Base-by-base conservation (phyloP, 2,113 vertebrate species). In the Verasper variegatus region DNA sequence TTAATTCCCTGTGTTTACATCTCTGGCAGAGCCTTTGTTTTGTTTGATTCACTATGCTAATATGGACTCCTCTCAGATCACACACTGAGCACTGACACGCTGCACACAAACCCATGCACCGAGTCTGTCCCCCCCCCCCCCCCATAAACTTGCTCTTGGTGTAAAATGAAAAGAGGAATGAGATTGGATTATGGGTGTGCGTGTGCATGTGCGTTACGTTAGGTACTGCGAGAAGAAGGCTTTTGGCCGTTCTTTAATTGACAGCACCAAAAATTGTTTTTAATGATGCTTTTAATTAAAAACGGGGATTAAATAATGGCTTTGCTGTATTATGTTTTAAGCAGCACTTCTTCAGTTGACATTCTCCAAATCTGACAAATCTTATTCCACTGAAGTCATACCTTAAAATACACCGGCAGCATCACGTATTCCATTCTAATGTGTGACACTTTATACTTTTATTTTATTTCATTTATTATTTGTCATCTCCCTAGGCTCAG, bases 11-110 rank as follows among this genome's bases (percentile, higher is more conserved):
- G 77, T 92, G 85, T 92, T 93, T 92, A 92, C 88, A 85, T 81
- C 86, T 68, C 67, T 85, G 89, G 76, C 78, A 84, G 71, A 84
- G 88, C 68, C 59, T 91, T 85, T 91, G 89, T 91, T 91, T 92
- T 88, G 83, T 91, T 91, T 91, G 83, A 94, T 92, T 92, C 87
- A 79, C 79, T 88, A 89, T 90, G 92, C 84, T 93, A 92, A 92
- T 90, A 89, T 76, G 74, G 82, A 70, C 82, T 84, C 75, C 87
- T 82, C 73, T 85, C 76, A 80, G 81, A 90, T 88, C 84, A 71
- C 88, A 85, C 79, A 83, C 75, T 57, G 65, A 84, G 85, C 79
- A 60, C 78, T 65, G 84, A 88, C 70, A 72, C 66, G 31, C 74
- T 63, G 57, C 68, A 83, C 77, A 84, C 68, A 78, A 42, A 68